These are phyloP conservation scores for Muscidifurax raptorellus DNA, from an alignment of 1,140 invertebrate genomes.

Conservation along the genomic window DNA sequence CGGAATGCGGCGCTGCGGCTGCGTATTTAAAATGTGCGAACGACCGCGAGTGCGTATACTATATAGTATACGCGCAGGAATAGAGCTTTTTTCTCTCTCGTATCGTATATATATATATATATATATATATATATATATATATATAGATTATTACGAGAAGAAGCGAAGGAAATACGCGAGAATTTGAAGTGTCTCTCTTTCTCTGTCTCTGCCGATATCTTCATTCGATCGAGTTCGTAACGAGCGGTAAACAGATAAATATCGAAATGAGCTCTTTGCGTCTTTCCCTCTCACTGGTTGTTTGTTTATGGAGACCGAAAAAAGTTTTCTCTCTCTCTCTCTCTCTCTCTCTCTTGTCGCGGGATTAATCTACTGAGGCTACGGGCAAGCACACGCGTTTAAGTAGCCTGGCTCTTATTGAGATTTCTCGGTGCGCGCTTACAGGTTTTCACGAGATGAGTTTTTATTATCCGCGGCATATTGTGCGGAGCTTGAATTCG, in stretches of 20 bases:
- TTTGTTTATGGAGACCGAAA: too few species aligned
- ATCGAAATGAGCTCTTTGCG: not conserved
- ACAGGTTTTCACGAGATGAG: not conserved
- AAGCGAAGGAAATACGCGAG: constrained; percentile 13
- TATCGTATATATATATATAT: constrained; percentile 1
- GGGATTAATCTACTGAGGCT: not conserved
- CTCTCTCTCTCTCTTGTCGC: too few species aligned
- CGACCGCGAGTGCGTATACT: not conserved
- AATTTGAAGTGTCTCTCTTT: not conserved
- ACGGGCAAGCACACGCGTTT: not conserved
- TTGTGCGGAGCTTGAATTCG: not conserved
- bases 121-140: not conserved
- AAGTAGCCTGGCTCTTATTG: not conserved
- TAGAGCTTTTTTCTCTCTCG: not conserved
- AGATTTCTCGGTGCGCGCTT: not conserved
- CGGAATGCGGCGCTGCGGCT: constrained; percentile 9
- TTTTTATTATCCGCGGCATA: not conserved
- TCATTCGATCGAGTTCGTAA: not conserved
- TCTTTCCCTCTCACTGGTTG: not conserved
- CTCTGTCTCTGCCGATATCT: constrained; percentile 5
- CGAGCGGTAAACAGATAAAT: constrained; percentile 23
- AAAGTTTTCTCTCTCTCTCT: too few species aligned
- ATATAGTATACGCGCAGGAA: not conserved
- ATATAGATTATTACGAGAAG: not conserved
- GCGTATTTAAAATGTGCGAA: constrained; percentile 41